phyloP scores from a whole-genome alignment of 2,888 invertebrate species.

The Aphodius sticticus region DNA sequence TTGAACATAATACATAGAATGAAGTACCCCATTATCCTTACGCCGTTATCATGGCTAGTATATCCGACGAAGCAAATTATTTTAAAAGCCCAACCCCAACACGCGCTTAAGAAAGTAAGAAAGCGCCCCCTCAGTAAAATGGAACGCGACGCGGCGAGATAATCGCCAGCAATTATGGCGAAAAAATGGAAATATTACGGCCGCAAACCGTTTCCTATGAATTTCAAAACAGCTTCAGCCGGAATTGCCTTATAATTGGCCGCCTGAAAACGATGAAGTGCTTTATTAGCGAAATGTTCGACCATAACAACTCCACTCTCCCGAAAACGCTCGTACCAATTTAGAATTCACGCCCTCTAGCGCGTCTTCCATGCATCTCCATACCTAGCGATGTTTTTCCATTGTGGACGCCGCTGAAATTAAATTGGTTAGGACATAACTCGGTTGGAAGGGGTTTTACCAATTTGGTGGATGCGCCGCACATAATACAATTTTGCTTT shows the following conservation, averaged over 20 bases:
- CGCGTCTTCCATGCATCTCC: neutral
- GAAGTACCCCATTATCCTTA: neutral
- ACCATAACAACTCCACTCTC: neutral
- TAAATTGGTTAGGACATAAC: neutral
- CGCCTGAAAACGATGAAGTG: conserved; percentile 4
- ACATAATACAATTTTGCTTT: too few species aligned
- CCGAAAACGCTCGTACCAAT: neutral
- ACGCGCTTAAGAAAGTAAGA: neutral
- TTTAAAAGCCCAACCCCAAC: neutral
- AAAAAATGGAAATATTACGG: neutral
- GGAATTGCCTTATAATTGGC: neutral
- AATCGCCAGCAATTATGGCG: neutral
- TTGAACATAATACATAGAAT: neutral
- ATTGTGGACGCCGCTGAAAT: neutral
- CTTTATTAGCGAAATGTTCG: neutral
- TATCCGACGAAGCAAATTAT: neutral
- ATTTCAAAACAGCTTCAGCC: neutral
- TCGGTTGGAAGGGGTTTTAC: neutral
- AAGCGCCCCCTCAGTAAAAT: neutral
- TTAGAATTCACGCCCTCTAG: neutral
- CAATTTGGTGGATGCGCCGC: too few species aligned
- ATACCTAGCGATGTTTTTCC: neutral
- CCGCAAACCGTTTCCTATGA: neutral
- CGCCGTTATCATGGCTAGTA: neutral
- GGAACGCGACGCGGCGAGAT: neutral